Conservation (phyloP, 2,797 vertebrate species). For the Danio kyathit region DNA sequence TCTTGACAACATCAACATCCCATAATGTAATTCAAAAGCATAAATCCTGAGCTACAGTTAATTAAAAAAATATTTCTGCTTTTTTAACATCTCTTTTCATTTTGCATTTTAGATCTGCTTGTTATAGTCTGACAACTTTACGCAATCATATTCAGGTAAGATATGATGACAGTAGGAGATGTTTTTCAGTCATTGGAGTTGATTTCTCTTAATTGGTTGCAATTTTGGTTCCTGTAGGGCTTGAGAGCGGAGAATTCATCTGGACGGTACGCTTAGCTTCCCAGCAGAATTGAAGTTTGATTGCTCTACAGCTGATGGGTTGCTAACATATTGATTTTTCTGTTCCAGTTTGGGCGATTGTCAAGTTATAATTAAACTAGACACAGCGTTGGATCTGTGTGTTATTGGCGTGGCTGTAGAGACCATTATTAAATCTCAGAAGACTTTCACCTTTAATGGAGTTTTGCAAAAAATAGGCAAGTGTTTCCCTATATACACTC, state of each 20-base stretch:
- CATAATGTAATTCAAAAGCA: too few relatives aligned
- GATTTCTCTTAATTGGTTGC: neutral
- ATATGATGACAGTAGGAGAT: neutral
- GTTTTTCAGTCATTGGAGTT: neutral
- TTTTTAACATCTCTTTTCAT: neutral
- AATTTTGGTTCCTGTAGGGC: neutral
- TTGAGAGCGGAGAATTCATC: neutral
- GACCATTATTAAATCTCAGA: conserved; percentile 23
- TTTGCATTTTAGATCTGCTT: conserved; percentile 34
- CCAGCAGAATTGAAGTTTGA: neutral
- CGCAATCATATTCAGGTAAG: conserved; percentile 30
- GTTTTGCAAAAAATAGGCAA: conserved; percentile 69
- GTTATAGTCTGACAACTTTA: conserved; percentile 3
- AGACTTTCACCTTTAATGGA: conserved; percentile 36
- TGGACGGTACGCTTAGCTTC: neutral
- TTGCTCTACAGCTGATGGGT: neutral
- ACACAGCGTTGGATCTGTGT: conserved; percentile 55
- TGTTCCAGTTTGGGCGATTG: conserved; percentile 50
- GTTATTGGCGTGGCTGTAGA: conserved; percentile 49
- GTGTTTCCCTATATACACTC: conserved; percentile 34
- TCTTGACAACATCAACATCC: too few relatives aligned
- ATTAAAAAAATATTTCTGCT: neutral
- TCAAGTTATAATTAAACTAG: conserved; percentile 62
- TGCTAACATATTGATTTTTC: neutral
- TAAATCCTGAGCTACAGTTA: too few relatives aligned